These are phyloP conservation scores for Drosophila borealis DNA, from an alignment of 2,888 invertebrate genomes.

Conservation along the genomic window DNA sequence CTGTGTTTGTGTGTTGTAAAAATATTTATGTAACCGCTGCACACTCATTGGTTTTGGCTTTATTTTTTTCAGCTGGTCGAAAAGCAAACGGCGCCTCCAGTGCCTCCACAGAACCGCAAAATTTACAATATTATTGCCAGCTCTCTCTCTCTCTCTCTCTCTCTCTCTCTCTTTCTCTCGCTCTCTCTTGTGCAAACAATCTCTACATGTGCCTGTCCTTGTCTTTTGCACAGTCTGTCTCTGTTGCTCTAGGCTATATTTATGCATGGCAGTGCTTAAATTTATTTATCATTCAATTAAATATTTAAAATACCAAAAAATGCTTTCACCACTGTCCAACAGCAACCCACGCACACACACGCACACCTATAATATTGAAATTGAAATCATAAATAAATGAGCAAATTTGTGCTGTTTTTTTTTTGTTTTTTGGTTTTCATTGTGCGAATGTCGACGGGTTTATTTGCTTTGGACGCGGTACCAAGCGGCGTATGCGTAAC, in stretches of 20 bases:
- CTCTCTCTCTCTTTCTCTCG: background rate
- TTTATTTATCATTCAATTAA: constrained; percentile 83
- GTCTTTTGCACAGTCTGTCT: constrained; percentile 26
- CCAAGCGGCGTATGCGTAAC: constrained; percentile 54
- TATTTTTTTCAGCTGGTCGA: constrained; percentile 19
- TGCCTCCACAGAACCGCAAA: constrained; percentile 39
- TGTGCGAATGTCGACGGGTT: constrained; percentile 35
- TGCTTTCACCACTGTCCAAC: constrained; percentile 72
- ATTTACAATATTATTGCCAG: constrained; percentile 49
- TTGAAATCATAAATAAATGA: constrained; percentile 81
- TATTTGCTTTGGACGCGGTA: constrained; percentile 41
- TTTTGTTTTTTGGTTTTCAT: constrained; percentile 21
- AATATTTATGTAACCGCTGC: constrained; percentile 72
- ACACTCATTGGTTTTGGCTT: constrained; percentile 55
- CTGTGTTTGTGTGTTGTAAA: constrained; percentile 44
- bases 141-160: constrained; percentile 6
- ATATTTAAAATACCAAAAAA: constrained; percentile 82
- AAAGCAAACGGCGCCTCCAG: constrained; percentile 35
- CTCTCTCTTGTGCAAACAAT: background rate
- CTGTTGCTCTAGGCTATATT: constrained; percentile 37
- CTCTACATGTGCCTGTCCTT: constrained; percentile 1
- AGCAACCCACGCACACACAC: constrained; percentile 26
- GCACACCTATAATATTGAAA: constrained; percentile 80
- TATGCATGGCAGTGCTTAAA: constrained; percentile 61
- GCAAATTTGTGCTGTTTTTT: constrained; percentile 57